These are phyloP conservation scores for Morpho helenor DNA, from an alignment of 2,888 invertebrate species.

Conservation along the genomic window DNA sequence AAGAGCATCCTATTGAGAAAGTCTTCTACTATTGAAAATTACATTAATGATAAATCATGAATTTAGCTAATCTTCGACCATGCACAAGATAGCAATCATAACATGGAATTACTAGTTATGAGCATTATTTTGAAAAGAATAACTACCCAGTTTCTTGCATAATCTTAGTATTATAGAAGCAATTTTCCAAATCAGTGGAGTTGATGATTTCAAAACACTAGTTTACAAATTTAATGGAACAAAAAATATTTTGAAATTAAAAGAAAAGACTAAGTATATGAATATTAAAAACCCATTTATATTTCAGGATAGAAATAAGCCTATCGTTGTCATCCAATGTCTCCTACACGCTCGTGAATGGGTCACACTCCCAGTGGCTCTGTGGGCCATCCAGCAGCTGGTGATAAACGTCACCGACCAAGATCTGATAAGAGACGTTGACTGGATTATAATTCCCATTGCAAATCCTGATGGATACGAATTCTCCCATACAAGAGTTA, in stretches of 20 bases:
- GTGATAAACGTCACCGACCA: constrained; percentile 76
- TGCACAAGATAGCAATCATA: too few species aligned
- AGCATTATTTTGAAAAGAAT: neutral
- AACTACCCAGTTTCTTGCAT: too few species aligned
- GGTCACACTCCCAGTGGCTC: constrained; percentile 80
- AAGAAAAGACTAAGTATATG: too few species aligned
- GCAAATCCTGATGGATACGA: constrained; percentile 87
- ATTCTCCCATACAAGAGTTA: constrained; percentile 71
- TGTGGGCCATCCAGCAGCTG: constrained; percentile 83
- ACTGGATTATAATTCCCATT: constrained; percentile 83
- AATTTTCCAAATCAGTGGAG: too few species aligned
- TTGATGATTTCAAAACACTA: too few species aligned
- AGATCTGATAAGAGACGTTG: constrained; percentile 75
- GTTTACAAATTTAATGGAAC: too few species aligned
- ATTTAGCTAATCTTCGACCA: too few species aligned
- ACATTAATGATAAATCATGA: neutral
- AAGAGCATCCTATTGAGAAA: too few species aligned
- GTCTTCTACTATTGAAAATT: too few species aligned
- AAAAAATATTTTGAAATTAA: too few species aligned
- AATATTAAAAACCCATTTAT: neutral
- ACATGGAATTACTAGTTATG: too few species aligned
- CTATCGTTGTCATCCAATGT: constrained; percentile 78
- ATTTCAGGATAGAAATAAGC: constrained; percentile 62
- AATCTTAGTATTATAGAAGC: too few species aligned
- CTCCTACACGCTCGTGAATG: constrained; percentile 84